phyloP scores from a whole-genome alignment of 2,888 invertebrate genomes.

The Acrocera orbiculus region DNA sequence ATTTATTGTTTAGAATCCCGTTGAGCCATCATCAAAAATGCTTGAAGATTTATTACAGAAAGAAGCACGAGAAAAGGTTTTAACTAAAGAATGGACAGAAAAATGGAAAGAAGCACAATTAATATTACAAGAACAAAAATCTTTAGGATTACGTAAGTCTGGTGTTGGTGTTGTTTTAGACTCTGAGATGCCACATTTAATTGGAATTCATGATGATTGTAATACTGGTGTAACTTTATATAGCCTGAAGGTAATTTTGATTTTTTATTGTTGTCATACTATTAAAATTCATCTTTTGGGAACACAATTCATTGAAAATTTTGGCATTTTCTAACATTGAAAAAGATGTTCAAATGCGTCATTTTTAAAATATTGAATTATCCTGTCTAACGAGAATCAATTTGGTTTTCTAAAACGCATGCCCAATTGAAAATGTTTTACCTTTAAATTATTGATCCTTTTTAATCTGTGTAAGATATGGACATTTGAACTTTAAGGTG shows the following conservation, averaged over 20 bases:
- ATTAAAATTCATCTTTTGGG: constrained; percentile 1
- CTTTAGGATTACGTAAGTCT: constrained; percentile 69
- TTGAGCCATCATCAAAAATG: constrained; percentile 45
- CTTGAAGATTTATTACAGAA: constrained; percentile 74
- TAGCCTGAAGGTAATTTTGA: constrained; percentile 52
- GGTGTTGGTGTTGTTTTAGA: constrained; percentile 77
- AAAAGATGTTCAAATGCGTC: no score
- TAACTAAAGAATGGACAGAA: constrained; percentile 85
- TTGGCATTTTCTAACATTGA: no score
- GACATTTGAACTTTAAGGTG: no score
- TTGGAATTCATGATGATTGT: constrained; percentile 81
- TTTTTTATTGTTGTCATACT: background rate
- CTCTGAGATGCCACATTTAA: constrained; percentile 80
- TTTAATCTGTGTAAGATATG: no score
- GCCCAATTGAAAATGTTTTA: no score
- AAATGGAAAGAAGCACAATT: constrained; percentile 85
- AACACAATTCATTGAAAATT: no score
- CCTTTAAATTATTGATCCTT: no score
- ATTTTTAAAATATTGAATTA: no score
- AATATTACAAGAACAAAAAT: constrained; percentile 73
- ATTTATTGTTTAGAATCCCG: constrained; percentile 31
- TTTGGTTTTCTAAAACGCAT: no score
- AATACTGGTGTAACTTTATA: constrained; percentile 84
- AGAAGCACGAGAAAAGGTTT: constrained; percentile 74
- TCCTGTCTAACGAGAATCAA: no score